Base-by-base conservation (phyloP, 2,797 vertebrate genomes). In the Rhadinocentrus ornatus region DNA sequence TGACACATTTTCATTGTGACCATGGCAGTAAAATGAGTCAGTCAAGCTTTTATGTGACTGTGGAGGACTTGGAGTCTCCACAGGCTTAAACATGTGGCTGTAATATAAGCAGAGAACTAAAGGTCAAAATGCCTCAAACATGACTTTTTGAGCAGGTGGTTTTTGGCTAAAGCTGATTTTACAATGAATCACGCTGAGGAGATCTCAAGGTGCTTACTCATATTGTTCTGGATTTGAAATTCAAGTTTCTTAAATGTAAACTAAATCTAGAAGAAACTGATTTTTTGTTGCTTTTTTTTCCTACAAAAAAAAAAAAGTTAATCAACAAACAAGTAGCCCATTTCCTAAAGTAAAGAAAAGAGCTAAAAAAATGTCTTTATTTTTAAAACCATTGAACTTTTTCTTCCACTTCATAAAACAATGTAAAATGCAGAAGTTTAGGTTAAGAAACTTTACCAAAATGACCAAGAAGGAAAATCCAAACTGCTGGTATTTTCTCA, bases 1-100 rank as follows among this genome's bases (percentile, higher is more conserved):
- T 88, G 87, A 90, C 86, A 88, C 79, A 81, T 81, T 81, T 75
- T 77, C 67, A 4, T 62, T 73, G 77, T 72, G 78, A 88, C 73
- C 69, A 26, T 46, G 27, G 65, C 82, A 54, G 69, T 82, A 71
- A 84, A 86, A 64, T 83, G 84, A 89, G 75, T 89, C 88, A 84
- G 75, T 20, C 57, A 63, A 20, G 75, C 67, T 66, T 66, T 62
- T 81, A 48, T 44, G 74, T 59, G 74, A 56, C 78, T 71, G 59
- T 32, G 75, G 61, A 67, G 75, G 66, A 71, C 6, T 3, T 52
- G 61, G 73, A 58, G 81, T 79, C 86, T 86, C 87, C 12, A 20
- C 57, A 75, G 88, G 68, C 15, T 66, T 6, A 41, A 66, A 75
- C 83, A 82, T 80, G 80, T 80, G 85, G 86, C 76, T 67, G 77